phyloP scores from a whole-genome alignment of 2,797 vertebrate species.

The Sebastiscus tertius region DNA sequence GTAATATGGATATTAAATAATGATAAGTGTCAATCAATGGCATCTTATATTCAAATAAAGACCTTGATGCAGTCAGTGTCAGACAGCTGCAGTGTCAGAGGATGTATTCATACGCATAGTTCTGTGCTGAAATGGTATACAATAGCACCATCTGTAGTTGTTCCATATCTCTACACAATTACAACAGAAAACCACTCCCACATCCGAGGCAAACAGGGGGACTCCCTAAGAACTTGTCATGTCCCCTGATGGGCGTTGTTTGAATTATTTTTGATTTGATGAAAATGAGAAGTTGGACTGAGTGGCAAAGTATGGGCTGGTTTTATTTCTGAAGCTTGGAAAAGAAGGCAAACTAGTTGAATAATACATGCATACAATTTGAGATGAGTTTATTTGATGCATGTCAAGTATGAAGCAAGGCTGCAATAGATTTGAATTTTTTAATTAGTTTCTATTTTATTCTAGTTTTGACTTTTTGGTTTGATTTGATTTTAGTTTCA shows the following conservation, averaged over 20 bases:
- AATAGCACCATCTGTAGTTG: conserved; percentile 55
- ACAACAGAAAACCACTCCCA: neutral
- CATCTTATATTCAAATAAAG: neutral
- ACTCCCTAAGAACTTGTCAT: neutral
- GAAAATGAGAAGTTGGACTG: neutral
- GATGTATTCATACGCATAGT: neutral
- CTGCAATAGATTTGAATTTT: too few relatives aligned
- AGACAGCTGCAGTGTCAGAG: conserved; percentile 7
- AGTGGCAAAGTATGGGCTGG: neutral
- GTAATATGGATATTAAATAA: neutral
- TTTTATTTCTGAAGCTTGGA: neutral
- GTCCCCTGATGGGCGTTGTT: neutral
- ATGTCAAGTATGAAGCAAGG: neutral
- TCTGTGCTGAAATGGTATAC: conserved; percentile 16
- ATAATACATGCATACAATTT: neutral
- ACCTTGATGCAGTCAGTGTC: neutral
- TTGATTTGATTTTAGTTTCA: too few relatives aligned
- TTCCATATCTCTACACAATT: neutral
- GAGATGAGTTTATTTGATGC: neutral
- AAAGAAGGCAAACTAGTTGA: neutral
- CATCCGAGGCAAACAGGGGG: neutral
- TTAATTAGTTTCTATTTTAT: too few relatives aligned
- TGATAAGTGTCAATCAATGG: neutral
- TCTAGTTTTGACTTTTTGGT: too few relatives aligned
- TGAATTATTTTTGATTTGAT: too few relatives aligned